Percentiles rank a stretch among this genome's conserved stretches.
These are phyloP conservation scores for Idaea biselata DNA, from an alignment of 2,888 invertebrate genomes.

Conservation along the genomic window DNA sequence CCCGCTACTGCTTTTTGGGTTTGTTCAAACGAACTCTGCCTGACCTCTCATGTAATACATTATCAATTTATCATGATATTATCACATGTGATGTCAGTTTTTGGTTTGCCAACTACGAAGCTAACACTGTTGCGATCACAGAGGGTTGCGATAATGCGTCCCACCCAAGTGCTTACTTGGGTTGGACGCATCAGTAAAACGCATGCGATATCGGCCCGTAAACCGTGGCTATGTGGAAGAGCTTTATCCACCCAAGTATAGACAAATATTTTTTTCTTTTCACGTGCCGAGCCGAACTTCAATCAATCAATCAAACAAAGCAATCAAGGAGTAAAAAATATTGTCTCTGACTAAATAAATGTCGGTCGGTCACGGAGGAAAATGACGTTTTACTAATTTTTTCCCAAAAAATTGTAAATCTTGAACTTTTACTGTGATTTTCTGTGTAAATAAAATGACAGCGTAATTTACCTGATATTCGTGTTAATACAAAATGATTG, in stretches of 20 bases:
- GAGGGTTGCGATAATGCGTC: too few relatives aligned
- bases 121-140: too few relatives aligned
- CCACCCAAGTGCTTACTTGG: too few relatives aligned
- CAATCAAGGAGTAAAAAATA: slow-evolving; percentile 3
- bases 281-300: neutral
- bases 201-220: too few relatives aligned
- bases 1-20: too few relatives aligned
- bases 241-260: neutral
- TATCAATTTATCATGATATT: too few relatives aligned
- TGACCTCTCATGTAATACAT: too few relatives aligned
- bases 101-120: too few relatives aligned
- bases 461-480: slow-evolving; percentile 35
- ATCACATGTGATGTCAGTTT: too few relatives aligned
- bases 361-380: slow-evolving; percentile 20
- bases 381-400: slow-evolving; percentile 50
- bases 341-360: slow-evolving; percentile 33
- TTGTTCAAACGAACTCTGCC: too few relatives aligned
- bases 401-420: slow-evolving; percentile 37
- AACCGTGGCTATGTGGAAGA: too few relatives aligned
- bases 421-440: slow-evolving; percentile 10
- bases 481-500: slow-evolving; percentile 38
- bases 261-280: neutral
- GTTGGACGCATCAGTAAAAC: too few relatives aligned
- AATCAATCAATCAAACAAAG: neutral
- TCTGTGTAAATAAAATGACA: slow-evolving; percentile 28